A percentile compares a stretch with the other conserved stretches of the same genome.
These are phyloP conservation scores for Bufotes viridis DNA, from an alignment of 2,797 vertebrate genomes.

Conservation along the genomic window DNA sequence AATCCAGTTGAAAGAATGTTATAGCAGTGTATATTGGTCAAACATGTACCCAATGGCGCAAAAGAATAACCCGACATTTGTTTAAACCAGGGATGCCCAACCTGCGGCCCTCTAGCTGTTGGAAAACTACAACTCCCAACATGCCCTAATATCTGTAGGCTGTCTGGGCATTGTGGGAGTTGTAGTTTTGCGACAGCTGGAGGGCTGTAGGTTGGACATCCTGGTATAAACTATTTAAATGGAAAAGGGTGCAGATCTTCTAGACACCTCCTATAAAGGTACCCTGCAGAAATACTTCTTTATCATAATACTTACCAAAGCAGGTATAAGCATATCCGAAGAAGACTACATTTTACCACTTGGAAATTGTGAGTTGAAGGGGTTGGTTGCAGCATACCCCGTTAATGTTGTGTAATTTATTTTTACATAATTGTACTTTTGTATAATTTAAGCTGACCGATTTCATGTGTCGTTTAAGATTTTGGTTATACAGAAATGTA, in stretches of 20 bases:
- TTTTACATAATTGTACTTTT: not conserved
- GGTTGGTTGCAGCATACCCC: not conserved
- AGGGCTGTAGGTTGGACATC: too few species aligned
- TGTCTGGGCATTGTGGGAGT: too few species aligned
- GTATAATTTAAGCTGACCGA: not conserved
- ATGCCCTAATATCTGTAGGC: too few species aligned
- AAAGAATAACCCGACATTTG: too few species aligned
- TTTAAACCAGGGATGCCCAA: too few species aligned
- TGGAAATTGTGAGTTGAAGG: not conserved
- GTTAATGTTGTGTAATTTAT: not conserved
- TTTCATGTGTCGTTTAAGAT: not conserved
- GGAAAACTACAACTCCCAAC: too few species aligned
- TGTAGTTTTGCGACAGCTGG: too few species aligned
- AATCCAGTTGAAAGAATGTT: not conserved
- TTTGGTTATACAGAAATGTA: not conserved
- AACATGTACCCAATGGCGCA: not conserved
- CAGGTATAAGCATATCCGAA: not conserved
- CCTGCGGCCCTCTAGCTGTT: too few species aligned
- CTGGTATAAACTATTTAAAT: too few species aligned
- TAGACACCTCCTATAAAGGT: not conserved
- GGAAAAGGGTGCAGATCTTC: too few species aligned
- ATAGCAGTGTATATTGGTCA: not conserved
- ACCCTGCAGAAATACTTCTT: not conserved
- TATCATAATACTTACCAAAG: not conserved
- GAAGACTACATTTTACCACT: not conserved